Percentiles rank a stretch among this genome's conserved stretches.
These are phyloP conservation scores for Pyrocoelia pectoralis DNA, from an alignment of 2,888 invertebrate species.

Conservation along the genomic window DNA sequence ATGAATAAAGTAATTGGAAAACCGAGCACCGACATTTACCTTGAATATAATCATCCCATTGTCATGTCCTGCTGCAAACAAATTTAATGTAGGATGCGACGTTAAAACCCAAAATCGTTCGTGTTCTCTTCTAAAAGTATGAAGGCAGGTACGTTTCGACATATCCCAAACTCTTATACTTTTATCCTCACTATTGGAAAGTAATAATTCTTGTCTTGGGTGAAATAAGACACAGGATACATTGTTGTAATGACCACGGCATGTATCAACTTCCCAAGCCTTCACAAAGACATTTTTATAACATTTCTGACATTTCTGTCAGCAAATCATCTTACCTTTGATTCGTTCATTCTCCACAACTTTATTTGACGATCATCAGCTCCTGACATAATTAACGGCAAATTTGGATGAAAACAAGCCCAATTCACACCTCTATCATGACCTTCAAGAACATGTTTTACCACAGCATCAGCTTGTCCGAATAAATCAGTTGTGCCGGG, in stretches of 20 bases:
- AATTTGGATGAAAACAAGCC: constrained; percentile 95
- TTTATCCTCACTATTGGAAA: constrained; percentile 98
- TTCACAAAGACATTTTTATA: constrained; percentile 55
- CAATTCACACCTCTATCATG: constrained; percentile 99
- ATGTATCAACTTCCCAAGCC: constrained; percentile 99
- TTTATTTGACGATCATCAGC: constrained; percentile 99
- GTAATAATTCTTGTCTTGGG: constrained; percentile 93
- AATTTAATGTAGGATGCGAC: constrained; percentile 92
- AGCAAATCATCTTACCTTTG: constrained; percentile 66
- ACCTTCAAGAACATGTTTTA: constrained; percentile 89
- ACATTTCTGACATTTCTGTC: too few species aligned
- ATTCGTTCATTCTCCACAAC: constrained; percentile 98
- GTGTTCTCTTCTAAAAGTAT: constrained; percentile 93
- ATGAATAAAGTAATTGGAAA: neutral
- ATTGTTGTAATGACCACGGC: constrained; percentile 99
- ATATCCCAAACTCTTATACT: constrained; percentile 99
- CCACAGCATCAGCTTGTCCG: constrained; percentile 93
- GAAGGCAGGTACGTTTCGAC: constrained; percentile 90
- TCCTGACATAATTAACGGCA: constrained; percentile 95
- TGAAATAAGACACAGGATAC: constrained; percentile 98
- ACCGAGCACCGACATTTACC: constrained; percentile 45
- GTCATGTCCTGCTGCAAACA: constrained; percentile 99
- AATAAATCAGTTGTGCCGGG: constrained; percentile 92
- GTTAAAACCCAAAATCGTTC: constrained; percentile 98
- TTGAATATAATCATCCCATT: constrained; percentile 94